Conservation (phyloP, 1,140 invertebrate species). For the Hestina assimilis region DNA sequence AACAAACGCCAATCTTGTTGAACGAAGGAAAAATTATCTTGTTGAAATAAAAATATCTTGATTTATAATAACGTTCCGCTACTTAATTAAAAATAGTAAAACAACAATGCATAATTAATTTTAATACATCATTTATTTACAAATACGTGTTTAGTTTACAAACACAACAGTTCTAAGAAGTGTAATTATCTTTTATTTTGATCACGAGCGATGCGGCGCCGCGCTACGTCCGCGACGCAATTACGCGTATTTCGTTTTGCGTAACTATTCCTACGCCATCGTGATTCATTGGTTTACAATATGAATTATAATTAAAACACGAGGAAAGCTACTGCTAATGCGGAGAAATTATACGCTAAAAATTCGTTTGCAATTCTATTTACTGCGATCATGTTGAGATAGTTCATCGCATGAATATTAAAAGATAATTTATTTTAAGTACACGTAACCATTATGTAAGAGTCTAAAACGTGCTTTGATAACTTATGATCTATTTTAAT, state of each 20-base stretch:
- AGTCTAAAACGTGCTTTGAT: too few relatives aligned
- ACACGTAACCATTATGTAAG: not conserved
- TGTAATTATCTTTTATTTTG: slow-evolving; percentile 56
- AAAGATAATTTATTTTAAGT: not conserved
- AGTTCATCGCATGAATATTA: not conserved
- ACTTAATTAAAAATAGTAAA: slow-evolving; percentile 2
- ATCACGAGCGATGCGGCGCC: slow-evolving; percentile 48
- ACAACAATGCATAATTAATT: slow-evolving; percentile 7
- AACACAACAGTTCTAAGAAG: slow-evolving; percentile 54
- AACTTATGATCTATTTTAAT: too few relatives aligned
- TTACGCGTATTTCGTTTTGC: slow-evolving; percentile 36
- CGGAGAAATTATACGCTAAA: not conserved
- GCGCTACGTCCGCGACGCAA: slow-evolving; percentile 39
- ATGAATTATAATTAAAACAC: slow-evolving; percentile 25
- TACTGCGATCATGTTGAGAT: not conserved
- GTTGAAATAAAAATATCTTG: not conserved
- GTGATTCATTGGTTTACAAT: slow-evolving; percentile 33
- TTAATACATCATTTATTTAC: slow-evolving; percentile 28
- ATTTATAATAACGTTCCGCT: not conserved
- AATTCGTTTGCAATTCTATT: not conserved
- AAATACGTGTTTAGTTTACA: slow-evolving; percentile 39
- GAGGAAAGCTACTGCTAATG: slow-evolving; percentile 9
- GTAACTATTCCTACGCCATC: slow-evolving; percentile 34
- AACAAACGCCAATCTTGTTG: too few relatives aligned
- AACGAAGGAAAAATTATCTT: too few relatives aligned